Percentiles rank a stretch among this genome's conserved stretches.
These are phyloP conservation scores for Xestia sexstrigata DNA, from an alignment of 2,888 invertebrate genomes.

Conservation along the genomic window DNA sequence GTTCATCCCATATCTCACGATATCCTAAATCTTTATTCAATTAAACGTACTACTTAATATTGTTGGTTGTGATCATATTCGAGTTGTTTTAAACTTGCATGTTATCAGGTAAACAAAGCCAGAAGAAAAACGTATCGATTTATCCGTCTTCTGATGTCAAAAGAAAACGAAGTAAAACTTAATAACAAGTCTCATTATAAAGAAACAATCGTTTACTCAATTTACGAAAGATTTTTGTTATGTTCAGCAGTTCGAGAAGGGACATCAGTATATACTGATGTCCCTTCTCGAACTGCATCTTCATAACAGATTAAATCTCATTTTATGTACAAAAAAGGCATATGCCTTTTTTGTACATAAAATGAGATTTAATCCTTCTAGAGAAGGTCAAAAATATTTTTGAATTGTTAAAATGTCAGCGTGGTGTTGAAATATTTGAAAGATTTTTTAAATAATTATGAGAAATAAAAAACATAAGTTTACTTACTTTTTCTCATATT, in stretches of 20 bases:
- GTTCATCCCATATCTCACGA: neutral
- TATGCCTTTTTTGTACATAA: neutral
- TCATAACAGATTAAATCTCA: neutral
- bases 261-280: too few species aligned
- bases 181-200: slow-evolving; percentile 41
- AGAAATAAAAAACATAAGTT: neutral
- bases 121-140: neutral
- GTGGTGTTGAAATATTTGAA: neutral
- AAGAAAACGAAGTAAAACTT: slow-evolving; percentile 27
- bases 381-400: neutral
- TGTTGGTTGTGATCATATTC: neutral
- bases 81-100: neutral
- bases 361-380: neutral
- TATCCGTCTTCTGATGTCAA: slow-evolving; percentile 24
- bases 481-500: slow-evolving; percentile 32
- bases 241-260: slow-evolving; percentile 12
- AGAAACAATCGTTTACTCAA: slow-evolving; percentile 45
- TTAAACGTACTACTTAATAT: neutral
- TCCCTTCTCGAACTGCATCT: too few species aligned
- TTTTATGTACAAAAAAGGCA: neutral
- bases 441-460: neutral
- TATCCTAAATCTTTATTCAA: neutral
- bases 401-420: neutral
- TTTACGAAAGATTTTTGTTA: slow-evolving; percentile 36
- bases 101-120: neutral